Evolutionary conservation across 2,113 vertebrate genomes (phyloP).

Genomic region (Menidia beryllina): DNA sequence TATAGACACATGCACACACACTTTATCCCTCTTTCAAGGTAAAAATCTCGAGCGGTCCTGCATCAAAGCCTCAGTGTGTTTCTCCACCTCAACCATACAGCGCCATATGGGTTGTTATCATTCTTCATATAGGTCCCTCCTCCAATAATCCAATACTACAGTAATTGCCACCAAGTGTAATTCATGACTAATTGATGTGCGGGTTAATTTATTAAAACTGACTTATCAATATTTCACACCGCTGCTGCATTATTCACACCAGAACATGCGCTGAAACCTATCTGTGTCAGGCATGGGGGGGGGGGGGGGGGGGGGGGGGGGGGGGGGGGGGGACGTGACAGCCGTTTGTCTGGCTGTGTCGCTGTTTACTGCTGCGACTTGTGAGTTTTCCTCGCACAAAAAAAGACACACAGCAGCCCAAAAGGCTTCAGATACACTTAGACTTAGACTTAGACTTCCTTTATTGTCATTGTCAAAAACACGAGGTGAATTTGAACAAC

Average conservation of each 20-base stretch:
- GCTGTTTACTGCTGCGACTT: constrained; percentile 21
- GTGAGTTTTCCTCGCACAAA: not conserved
- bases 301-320: constrained; percentile 47
- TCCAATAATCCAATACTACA: constrained; percentile 56
- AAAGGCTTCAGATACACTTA: not conserved
- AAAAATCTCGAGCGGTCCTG: constrained; percentile 21
- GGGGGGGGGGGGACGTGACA: constrained; percentile 41
- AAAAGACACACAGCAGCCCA: not conserved
- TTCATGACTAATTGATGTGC: constrained; percentile 76
- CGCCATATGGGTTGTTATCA: constrained; percentile 53
- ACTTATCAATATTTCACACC: constrained; percentile 78
- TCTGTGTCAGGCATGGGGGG: constrained; percentile 74
- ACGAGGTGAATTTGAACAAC: too few relatives aligned
- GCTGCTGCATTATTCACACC: constrained; percentile 74
- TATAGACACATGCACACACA: constrained; percentile 36
- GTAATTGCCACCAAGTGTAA: constrained; percentile 76
- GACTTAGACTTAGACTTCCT: too few relatives aligned
- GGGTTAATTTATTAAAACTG: constrained; percentile 81
- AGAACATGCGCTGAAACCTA: constrained; percentile 72
- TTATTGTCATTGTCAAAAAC: too few relatives aligned
- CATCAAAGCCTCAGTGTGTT: constrained; percentile 26
- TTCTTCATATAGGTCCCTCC: constrained; percentile 54
- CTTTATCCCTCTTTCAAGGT: constrained; percentile 30
- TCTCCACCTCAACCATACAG: not conserved
- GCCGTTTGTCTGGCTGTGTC: constrained; percentile 21